A percentile compares a stretch with the other conserved stretches of the same genome.
Evolutionary conservation across 2,888 invertebrate species (phyloP).

Genomic region (Sisyra terminalis): DNA sequence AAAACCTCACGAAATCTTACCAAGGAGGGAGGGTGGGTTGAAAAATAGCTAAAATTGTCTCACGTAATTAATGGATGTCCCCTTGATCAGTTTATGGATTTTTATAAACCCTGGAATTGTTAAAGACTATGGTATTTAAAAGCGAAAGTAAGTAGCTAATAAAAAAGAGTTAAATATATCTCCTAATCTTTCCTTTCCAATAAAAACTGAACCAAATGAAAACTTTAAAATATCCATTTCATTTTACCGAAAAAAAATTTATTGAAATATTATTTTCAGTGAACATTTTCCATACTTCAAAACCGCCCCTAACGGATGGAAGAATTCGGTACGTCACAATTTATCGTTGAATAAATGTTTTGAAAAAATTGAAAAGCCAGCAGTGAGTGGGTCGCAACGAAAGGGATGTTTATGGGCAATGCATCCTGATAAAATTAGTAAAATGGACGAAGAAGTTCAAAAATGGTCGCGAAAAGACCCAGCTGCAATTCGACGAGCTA

Average conservation of each 20-base stretch:
- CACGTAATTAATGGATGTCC: too few species aligned
- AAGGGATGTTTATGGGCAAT: conserved; percentile 93
- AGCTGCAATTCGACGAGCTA: conserved; percentile 76
- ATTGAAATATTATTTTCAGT: conserved; percentile 40
- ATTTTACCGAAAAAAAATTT: conserved; percentile 2
- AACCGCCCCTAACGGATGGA: conserved; percentile 97
- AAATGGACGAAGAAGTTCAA: conserved; percentile 96
- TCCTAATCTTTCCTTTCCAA: too few species aligned
- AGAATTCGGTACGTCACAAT: conserved; percentile 96
- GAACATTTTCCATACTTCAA: conserved; percentile 98
- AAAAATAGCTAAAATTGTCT: too few species aligned
- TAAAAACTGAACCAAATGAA: too few species aligned
- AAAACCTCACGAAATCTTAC: too few species aligned
- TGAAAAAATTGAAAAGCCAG: conserved; percentile 92
- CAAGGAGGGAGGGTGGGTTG: too few species aligned
- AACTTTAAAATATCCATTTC: conserved; percentile 6
- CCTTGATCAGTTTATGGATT: too few species aligned
- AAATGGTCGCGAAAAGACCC: conserved; percentile 97
- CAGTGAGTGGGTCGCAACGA: conserved; percentile 68
- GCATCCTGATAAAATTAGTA: conserved; percentile 84
- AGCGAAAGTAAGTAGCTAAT: too few species aligned
- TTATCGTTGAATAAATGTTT: conserved; percentile 96
- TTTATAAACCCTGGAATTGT: too few species aligned
- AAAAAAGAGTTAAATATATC: too few species aligned
- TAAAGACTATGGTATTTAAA: too few species aligned